Percentiles rank a stretch among this genome's conserved stretches.
These are phyloP conservation scores for Oopsacas minuta DNA, from an alignment of 37 sponge, comb jelly and placozoan species.

Conservation along the genomic window DNA sequence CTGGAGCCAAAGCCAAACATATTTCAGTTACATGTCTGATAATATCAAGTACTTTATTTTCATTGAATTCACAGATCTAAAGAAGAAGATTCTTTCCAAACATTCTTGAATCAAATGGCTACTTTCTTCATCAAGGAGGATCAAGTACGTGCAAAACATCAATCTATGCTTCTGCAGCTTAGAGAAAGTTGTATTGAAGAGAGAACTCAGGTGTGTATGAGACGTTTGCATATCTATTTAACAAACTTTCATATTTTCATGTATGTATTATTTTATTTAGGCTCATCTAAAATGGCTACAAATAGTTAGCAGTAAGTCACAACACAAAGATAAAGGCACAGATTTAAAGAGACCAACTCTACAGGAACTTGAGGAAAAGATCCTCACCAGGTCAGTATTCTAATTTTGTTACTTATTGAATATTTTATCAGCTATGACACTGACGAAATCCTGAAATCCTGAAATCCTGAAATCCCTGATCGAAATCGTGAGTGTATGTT, in stretches of 20 bases:
- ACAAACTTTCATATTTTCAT: neutral
- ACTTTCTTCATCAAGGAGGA: neutral
- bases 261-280: neutral
- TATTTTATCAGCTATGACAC: too few species aligned
- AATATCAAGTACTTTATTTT: too few species aligned
- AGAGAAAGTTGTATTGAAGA: neutral
- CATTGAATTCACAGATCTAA: too few species aligned
- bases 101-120: neutral
- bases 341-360: neutral
- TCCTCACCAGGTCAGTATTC: neutral
- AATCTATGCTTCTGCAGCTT: neutral
- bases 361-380: neutral
- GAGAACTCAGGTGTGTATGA: neutral
- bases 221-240: neutral
- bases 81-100: constrained; percentile 11
- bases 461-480: too few species aligned
- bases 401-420: too few species aligned
- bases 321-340: neutral
- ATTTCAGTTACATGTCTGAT: too few species aligned
- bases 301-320: neutral
- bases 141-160: neutral
- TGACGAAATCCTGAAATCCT: too few species aligned
- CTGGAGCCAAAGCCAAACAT: too few species aligned
- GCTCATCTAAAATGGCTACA: neutral
- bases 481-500: too few species aligned